These are phyloP conservation scores for Scomber colias DNA, from an alignment of 2,113 vertebrate species.

Conservation along the genomic window DNA sequence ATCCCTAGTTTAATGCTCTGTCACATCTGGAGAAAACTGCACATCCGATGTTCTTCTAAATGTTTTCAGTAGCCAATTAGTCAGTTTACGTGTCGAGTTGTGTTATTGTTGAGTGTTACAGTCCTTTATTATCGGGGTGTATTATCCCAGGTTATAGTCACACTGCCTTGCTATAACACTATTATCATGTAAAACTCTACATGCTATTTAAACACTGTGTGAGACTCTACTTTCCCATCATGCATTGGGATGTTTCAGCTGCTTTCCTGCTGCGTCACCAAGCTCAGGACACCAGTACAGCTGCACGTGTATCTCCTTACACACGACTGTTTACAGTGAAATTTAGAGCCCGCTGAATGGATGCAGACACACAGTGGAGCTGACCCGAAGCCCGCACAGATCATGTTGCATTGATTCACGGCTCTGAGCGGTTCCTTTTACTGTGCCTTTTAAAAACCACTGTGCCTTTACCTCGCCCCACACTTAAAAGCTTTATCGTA, in stretches of 20 bases:
- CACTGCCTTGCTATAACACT: background rate
- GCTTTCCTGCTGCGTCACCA: background rate
- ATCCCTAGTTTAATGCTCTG: background rate
- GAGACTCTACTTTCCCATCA: constrained; percentile 1
- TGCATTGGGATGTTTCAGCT: constrained; percentile 15
- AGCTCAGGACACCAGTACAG: background rate
- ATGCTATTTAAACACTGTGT: no score
- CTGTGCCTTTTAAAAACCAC: constrained; percentile 20
- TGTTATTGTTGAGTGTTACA: background rate
- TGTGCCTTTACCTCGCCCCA: constrained; percentile 1
- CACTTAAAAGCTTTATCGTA: constrained; percentile 1
- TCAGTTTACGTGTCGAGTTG: background rate
- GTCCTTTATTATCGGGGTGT: background rate
- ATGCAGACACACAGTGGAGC: constrained; percentile 23
- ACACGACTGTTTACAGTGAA: constrained; percentile 1
- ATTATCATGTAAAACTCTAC: background rate
- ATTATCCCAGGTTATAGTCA: background rate
- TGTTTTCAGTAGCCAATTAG: no score
- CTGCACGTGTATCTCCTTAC: constrained; percentile 22
- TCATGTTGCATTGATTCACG: constrained; percentile 39
- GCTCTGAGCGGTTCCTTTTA: background rate
- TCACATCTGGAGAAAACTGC: background rate
- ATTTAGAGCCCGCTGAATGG: constrained; percentile 22
- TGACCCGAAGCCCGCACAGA: background rate
- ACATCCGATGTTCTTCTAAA: background rate